Base-by-base conservation (phyloP, 2,113 vertebrate species). In the Xiphias gladius region DNA sequence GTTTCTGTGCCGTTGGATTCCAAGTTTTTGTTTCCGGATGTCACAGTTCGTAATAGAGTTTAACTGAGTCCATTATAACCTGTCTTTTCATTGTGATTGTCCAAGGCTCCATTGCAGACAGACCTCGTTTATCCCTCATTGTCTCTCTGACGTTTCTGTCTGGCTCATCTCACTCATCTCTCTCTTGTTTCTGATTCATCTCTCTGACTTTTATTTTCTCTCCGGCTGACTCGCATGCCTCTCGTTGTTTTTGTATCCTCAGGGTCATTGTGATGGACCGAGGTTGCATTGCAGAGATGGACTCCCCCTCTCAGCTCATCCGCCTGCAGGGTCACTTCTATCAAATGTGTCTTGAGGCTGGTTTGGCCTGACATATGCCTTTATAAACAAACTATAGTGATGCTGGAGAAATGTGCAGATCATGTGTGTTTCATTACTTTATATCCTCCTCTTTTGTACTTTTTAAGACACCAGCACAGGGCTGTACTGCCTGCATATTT, bases 181-280 rank as follows among this genome's bases (percentile, higher is more conserved):
- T 32, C 8, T 58, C 4, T 22, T 59, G 3, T 73, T 9, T 4
- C 43, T 30, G 8, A 57, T 13, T 37, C 3, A 24, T 12, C 43
- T 19, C 22, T 26, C 24, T 52, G 5, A 14, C 11, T 35, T 2
- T 10, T 37, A 7, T n/a, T 64, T 30, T 74, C 8, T 58, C 8
- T 52, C 37, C 69, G 12, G 10, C 10, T 50, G 20, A 52, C 50
- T 22, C n/a, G 0, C 24, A 3, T 50, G 20, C 41, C 13, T 67
- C 1, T 22, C 26, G 12, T 67, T 0, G 8, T 68, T 2, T 75
- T 5, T 57, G 7, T 48, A 0, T 73, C 22, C 20, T 73, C 93
- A 98, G 97, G 88, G 94, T 98, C 37, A 92, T 97, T 30, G 96
- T 98, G 72, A 95, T 98, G 96, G 96, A 97, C 68, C 82, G 93